These are phyloP conservation scores for Drosophila pandora DNA, from an alignment of 1,140 invertebrate genomes.

Conservation along the genomic window DNA sequence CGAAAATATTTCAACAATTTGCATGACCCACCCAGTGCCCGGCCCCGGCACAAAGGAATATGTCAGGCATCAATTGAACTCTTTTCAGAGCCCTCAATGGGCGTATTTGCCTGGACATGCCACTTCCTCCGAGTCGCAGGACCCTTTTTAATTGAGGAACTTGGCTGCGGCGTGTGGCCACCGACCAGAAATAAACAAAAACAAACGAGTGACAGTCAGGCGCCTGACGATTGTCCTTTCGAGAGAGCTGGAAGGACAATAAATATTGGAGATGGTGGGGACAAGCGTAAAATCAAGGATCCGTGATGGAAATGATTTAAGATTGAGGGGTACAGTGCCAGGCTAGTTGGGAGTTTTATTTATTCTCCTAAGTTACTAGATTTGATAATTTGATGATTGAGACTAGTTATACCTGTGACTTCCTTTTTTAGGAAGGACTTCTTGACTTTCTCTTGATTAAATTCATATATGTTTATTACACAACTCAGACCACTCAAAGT, in stretches of 20 bases:
- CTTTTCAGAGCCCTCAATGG: slow-evolving; percentile 56
- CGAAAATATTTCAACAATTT: slow-evolving; percentile 82
- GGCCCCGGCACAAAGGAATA: slow-evolving; percentile 63
- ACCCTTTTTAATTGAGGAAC: slow-evolving; percentile 76
- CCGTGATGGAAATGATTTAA: background rate
- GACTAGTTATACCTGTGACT: background rate
- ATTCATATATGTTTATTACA: slow-evolving; percentile 2
- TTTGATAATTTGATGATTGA: too few relatives aligned
- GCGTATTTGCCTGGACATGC: slow-evolving; percentile 34
- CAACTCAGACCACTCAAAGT: background rate
- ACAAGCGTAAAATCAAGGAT: background rate
- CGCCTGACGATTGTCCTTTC: slow-evolving; percentile 56
- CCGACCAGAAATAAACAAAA: slow-evolving; percentile 61
- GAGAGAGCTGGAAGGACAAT: slow-evolving; percentile 32
- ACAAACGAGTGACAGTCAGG: slow-evolving; percentile 50
- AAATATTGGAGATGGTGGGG: slow-evolving; percentile 17
- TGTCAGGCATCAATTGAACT: slow-evolving; percentile 78
- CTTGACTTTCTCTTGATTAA: slow-evolving; percentile 9
- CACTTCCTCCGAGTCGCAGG: slow-evolving; percentile 19
- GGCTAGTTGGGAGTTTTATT: too few relatives aligned
- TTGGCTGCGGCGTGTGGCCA: slow-evolving; percentile 68
- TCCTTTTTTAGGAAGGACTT: background rate
- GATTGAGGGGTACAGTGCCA: too few relatives aligned
- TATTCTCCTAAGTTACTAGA: too few relatives aligned
- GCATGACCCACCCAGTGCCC: slow-evolving; percentile 51